Conservation (phyloP, 2,113 vertebrate genomes). For the Ophiodon elongatus region DNA sequence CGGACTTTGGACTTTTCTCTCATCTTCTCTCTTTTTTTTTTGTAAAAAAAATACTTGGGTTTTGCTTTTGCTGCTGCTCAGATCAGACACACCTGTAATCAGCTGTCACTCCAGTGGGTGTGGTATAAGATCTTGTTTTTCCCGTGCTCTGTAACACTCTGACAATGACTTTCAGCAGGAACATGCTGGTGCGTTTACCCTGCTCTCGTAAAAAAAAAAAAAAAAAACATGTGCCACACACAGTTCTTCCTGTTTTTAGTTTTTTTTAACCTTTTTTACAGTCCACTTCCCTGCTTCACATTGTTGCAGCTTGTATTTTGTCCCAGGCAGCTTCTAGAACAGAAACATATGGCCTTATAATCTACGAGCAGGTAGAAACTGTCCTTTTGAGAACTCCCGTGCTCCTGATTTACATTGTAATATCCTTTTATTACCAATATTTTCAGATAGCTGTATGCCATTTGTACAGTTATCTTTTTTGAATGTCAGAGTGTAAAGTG, state of each 20-base stretch:
- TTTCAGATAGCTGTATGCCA: not conserved
- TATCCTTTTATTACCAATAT: not conserved
- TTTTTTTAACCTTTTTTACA: constrained; percentile 23
- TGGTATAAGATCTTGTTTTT: not conserved
- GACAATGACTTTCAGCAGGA: constrained; percentile 3
- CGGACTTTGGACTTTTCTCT: too few relatives aligned
- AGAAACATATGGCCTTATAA: not conserved
- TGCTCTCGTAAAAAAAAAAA: constrained; percentile 40
- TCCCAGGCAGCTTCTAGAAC: not conserved
- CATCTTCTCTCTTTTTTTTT: not conserved
- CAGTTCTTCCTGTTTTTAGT: constrained; percentile 55
- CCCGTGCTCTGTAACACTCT: not conserved
- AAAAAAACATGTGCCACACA: not conserved
- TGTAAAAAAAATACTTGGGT: not conserved
- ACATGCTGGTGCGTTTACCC: not conserved
- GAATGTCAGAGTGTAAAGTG: not conserved
- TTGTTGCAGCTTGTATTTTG: constrained; percentile 43
- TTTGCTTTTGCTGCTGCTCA: not conserved
- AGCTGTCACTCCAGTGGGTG: not conserved
- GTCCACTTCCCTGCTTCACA: constrained; percentile 28
- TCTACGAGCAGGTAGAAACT: not conserved
- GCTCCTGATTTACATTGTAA: not conserved
- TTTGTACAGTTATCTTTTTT: too few relatives aligned
- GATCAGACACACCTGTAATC: not conserved
- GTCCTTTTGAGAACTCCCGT: not conserved